Evolutionary conservation across 2,797 vertebrate genomes (phyloP).

Genomic region (Carcharodon carcharias): DNA sequence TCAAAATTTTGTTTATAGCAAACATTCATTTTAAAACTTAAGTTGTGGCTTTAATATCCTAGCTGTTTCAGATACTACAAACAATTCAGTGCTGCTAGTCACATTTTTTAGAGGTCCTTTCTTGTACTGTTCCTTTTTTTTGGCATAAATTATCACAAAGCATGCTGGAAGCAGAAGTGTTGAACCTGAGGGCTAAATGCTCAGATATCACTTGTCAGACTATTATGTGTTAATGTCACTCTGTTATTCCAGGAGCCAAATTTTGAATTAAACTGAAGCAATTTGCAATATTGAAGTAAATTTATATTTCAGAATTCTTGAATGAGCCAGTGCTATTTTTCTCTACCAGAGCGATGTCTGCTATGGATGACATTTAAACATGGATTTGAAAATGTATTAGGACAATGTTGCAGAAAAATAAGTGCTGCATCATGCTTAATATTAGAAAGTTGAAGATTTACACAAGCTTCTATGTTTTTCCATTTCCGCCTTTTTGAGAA

Average conservation of each 20-base stretch:
- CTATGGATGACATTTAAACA: not conserved
- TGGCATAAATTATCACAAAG: not conserved
- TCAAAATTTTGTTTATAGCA: not conserved
- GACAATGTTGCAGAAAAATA: not conserved
- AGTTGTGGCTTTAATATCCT: not conserved
- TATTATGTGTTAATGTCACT: not conserved
- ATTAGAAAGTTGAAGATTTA: not conserved
- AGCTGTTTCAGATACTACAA: not conserved
- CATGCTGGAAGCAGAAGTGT: not conserved
- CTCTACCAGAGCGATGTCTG: not conserved
- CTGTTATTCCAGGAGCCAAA: not conserved
- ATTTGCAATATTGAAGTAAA: not conserved
- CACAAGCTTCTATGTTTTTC: not conserved
- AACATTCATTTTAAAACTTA: slow-evolving; percentile 3
- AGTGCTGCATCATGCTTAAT: not conserved
- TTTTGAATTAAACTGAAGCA: not conserved
- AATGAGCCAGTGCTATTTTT: not conserved
- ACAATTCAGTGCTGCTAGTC: not conserved
- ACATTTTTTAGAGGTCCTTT: not conserved
- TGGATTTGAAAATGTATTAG: not conserved
- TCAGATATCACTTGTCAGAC: not conserved
- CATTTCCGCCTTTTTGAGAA: no score
- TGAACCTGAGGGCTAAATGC: not conserved
- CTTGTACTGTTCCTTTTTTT: not conserved
- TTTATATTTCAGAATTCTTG: not conserved